Evolutionary conservation across 2,888 invertebrate species (phyloP), one percentile per base, ranked within the genome.

Genomic region (Pyrrhosoma nymphula): DNA sequence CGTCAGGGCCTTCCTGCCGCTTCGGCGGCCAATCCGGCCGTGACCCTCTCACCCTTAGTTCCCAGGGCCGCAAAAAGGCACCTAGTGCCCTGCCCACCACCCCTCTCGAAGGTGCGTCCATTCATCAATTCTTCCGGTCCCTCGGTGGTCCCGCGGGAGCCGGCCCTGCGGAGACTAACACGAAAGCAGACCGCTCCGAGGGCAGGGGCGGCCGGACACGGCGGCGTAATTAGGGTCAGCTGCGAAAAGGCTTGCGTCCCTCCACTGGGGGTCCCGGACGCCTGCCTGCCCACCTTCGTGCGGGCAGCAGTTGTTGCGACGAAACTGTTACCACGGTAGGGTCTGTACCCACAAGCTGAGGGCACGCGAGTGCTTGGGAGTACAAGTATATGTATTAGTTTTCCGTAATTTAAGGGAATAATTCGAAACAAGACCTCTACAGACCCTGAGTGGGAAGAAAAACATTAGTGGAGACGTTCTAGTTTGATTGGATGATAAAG

Each of bases 111-210:
- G 18, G 82, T 82, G 30, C 82, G 26, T 82, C 82, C 82, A 82
- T 82, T 82, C 82, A 82, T 82, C 82, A 82, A 30, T 82, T 82
- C 82, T 82, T 82, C 35, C n/a, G 69, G 69, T 60, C 60, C 60
- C 60, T 60, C n/a, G 69, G 69, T 8, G 8, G 12, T 82, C 69
- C 69, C 69, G 69, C 69, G 69, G 69, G 69, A 69, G 69, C n/a
- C 69, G 69, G n/a, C 35, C 82, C 30, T 30, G 30, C 14, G 82
- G 69, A 69, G n/a, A 69, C n/a, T n/a, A 82, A 82, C 30, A 82
- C 82, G 82, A 82, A 82, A 1, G 16, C 82, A 30, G 82, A 82
- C 82, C 82, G 82, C 82, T 30, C 16, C 69, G 26, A n/a, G 18
- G 1, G 30, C 3, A 30, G 82, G 35, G 82, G 82, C 18, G 26